These are phyloP conservation scores for Oxyscelio sp. DNA, from an alignment of 2,888 invertebrate genomes.

Conservation along the genomic window DNA sequence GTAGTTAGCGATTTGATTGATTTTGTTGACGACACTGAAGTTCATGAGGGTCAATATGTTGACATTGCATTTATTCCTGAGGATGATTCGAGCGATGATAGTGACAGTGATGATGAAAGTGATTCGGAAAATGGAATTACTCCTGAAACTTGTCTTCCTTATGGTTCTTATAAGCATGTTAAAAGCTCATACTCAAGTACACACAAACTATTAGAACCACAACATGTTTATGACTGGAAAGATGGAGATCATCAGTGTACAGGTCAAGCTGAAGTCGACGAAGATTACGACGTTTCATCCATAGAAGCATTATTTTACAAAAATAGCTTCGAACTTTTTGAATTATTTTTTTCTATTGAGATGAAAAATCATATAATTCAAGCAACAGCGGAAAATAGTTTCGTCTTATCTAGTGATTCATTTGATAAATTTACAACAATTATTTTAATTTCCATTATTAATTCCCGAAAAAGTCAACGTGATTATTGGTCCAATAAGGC, in stretches of 20 bases:
- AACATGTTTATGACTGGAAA: constrained; percentile 49
- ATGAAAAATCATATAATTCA: constrained; percentile 60
- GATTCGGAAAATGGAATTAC: constrained; percentile 42
- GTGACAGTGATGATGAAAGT: constrained; percentile 25
- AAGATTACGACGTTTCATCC: constrained; percentile 15
- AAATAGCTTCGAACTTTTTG: constrained; percentile 46
- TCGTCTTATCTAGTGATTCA: constrained; percentile 38
- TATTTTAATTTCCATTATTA: constrained; percentile 39
- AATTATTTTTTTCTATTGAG: constrained; percentile 40
- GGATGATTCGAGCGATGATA: constrained; percentile 33
- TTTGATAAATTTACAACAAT: constrained; percentile 50
- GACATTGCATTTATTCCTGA: constrained; percentile 62
- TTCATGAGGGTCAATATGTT: constrained; percentile 40
- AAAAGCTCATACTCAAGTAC: constrained; percentile 44
- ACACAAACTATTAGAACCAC: constrained; percentile 47
- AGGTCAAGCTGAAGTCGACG: neutral
- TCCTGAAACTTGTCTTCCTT: constrained; percentile 40
- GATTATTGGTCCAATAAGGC: constrained; percentile 46
- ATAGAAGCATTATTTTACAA: constrained; percentile 30
- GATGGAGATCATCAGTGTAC: constrained; percentile 14
- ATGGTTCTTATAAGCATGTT: constrained; percentile 57
- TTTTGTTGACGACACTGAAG: constrained; percentile 40
- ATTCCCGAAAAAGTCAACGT: constrained; percentile 23
- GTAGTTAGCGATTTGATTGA: constrained; percentile 43
- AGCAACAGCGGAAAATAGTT: constrained; percentile 47